Percentiles rank a stretch among this genome's conserved stretches.
Conservation (phyloP, 2,113 vertebrate genomes). For the Osmerus mordax region DNA sequence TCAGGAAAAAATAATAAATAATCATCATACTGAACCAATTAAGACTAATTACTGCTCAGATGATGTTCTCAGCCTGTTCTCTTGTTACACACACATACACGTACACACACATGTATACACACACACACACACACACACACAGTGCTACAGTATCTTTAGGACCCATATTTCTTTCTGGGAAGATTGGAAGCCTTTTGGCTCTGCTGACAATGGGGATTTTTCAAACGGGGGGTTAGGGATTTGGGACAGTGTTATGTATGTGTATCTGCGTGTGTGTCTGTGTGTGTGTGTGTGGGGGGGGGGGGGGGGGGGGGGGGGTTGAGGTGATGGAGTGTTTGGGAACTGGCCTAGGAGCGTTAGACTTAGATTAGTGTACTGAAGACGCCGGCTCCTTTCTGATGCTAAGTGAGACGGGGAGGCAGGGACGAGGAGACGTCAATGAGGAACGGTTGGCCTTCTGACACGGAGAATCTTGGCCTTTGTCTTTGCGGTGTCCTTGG, state of each 20-base stretch:
- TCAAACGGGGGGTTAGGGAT: not conserved
- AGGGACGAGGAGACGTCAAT: conserved; percentile 46
- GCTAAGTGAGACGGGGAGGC: conserved; percentile 56
- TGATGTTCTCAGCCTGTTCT: conserved; percentile 27
- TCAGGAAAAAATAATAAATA: conserved; percentile 66
- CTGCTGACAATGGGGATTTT: not conserved
- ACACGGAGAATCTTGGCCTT: conserved; percentile 41
- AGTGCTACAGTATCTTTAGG: not conserved
- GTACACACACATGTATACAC: conserved; percentile 14
- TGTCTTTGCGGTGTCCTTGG: conserved; percentile 46
- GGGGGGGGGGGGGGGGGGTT: not conserved
- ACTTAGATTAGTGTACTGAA: conserved; percentile 50
- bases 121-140: conserved; percentile 8
- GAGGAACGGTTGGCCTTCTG: conserved; percentile 33
- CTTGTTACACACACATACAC: conserved; percentile 11
- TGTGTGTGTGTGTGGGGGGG: not conserved
- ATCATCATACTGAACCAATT: conserved; percentile 61
- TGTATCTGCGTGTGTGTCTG: not conserved
- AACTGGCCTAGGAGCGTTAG: conserved; percentile 50
- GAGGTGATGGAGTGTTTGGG: conserved; percentile 60
- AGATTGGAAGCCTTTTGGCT: too few species aligned
- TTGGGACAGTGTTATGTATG: not conserved
- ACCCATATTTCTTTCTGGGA: too few species aligned
- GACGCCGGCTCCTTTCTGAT: conserved; percentile 57
- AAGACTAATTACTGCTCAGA: conserved; percentile 53